Conservation (phyloP, 2,888 invertebrate genomes). For the Tipula lateralis region DNA sequence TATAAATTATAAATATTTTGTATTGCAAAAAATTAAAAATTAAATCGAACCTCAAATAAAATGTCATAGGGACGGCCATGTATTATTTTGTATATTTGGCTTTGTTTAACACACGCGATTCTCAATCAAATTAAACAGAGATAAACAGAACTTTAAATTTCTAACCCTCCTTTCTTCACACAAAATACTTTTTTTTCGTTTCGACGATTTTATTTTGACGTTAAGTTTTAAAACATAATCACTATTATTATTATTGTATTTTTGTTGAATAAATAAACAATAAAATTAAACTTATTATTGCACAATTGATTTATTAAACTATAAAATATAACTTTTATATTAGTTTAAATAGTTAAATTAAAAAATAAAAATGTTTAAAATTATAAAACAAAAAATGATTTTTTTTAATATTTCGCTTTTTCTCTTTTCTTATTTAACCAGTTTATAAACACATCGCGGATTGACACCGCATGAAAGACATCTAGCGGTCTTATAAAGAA, state of each 20-base stretch:
- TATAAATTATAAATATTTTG: neutral
- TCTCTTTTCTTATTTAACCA: constrained; percentile 28
- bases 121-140: neutral
- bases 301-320: constrained; percentile 25
- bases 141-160: neutral
- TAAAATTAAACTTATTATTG: constrained; percentile 12
- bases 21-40: constrained; percentile 28
- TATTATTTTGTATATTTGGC: neutral
- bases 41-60: constrained; percentile 31
- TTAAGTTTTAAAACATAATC: constrained; percentile 26
- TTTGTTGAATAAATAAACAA: constrained; percentile 25
- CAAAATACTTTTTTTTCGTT: constrained; percentile 4
- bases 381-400: constrained; percentile 9
- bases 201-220: constrained; percentile 25
- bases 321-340: neutral
- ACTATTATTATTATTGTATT: constrained; percentile 13
- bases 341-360: constrained; percentile 5
- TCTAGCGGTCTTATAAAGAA: constrained; percentile 20
- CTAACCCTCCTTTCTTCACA: constrained; percentile 27
- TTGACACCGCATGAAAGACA: constrained; percentile 31
- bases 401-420: constrained; percentile 19
- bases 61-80: constrained; percentile 34
- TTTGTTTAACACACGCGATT: neutral
- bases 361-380: constrained; percentile 15
- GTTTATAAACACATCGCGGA: constrained; percentile 28